A percentile compares a stretch with the other conserved stretches of the same genome.
phyloP scores from a whole-genome alignment of 2,113 vertebrate genomes.

The Anolis carolinensis region DNA sequence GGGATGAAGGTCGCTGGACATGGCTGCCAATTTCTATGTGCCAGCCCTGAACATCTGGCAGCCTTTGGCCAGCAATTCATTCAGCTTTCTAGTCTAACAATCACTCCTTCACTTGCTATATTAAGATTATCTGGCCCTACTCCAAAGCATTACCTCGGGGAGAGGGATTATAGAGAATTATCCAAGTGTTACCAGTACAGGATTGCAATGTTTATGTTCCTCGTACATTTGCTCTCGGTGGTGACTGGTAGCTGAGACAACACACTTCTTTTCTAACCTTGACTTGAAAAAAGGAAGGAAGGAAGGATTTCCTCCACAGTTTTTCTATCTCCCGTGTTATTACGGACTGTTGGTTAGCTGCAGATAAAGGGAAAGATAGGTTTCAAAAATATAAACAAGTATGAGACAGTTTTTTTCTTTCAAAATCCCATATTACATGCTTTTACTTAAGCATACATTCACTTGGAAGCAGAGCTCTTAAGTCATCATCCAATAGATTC shows the following conservation, averaged over 20 bases:
- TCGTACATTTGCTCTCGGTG: slow-evolving; percentile 18
- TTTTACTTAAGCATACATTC: background rate
- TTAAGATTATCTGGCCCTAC: slow-evolving; percentile 49
- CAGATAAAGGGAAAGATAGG: slow-evolving; percentile 55
- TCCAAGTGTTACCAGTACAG: background rate
- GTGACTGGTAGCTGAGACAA: slow-evolving; percentile 8
- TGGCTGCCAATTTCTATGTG: background rate
- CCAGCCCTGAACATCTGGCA: slow-evolving; percentile 14
- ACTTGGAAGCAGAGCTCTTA: background rate
- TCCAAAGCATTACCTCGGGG: slow-evolving; percentile 33
- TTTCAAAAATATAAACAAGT: slow-evolving; percentile 64
- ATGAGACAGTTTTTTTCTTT: slow-evolving; percentile 41
- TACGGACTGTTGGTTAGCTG: slow-evolving; percentile 25
- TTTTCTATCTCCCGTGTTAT: slow-evolving; percentile 1
- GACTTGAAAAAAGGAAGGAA: rapidly evolving
- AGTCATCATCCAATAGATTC: too few species aligned
- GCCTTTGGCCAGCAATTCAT: background rate
- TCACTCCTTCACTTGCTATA: slow-evolving; percentile 30
- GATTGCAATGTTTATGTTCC: slow-evolving; percentile 43
- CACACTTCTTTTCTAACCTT: slow-evolving; percentile 22
- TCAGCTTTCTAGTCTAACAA: slow-evolving; percentile 25
- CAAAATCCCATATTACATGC: slow-evolving; percentile 45
- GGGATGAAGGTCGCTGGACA: background rate
- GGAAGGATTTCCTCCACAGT: background rate
- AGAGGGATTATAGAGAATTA: slow-evolving; percentile 47